Base-by-base conservation (phyloP, 2,797 vertebrate species). In the Cyclopterus lumpus region DNA sequence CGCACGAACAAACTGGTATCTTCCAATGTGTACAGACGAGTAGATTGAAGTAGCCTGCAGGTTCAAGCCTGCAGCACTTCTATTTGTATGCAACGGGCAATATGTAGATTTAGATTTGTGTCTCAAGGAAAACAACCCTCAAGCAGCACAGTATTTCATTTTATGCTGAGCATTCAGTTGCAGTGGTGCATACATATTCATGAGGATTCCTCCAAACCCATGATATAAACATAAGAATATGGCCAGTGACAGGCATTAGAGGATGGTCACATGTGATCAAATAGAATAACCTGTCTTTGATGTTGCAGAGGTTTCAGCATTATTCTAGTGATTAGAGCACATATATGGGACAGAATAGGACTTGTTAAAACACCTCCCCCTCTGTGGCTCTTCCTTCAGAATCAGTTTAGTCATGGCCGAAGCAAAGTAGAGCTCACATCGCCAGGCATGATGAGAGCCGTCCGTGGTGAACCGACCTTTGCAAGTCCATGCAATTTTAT, bases 161-260 rank as follows among this genome's bases (percentile, higher is more conserved):
- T 88, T 89, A 89, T 86, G 89, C 81, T 89, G 84, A 89, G 88
- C 78, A 83, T 89, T 90, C 83, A 90, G 82, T 88, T 84, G 82
- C 81, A 88, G 64, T 57, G 64, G 64, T 36, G 24, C 88, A 92
- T 94, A 89, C 89, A 94, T 93, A 94, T 94, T 89, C 90, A 94
- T 91, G 91, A 90, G 70, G 71, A 85, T 82, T 86, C 71, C 73
- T 86, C 73, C 82, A 69, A 91, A 90, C 71, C 70, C 79, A 74
- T 91, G 87, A 92, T 92, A 93, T 91, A 93, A 94, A 94, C 93
- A 93, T 86, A 88, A 85, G 85, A 91, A 89, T 90, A 92, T 91
- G 87, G 71, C 82, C 82, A 85, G 85, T 89, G 93, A 93, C 91
- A 91, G 85, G 88, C 88, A 89, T 89, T 92, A 88, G 83, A 88